A percentile compares a stretch with the other conserved stretches of the same genome.
These are phyloP conservation scores for Chrysemys picta DNA, from an alignment of 2,113 vertebrate species.

Conservation along the genomic window DNA sequence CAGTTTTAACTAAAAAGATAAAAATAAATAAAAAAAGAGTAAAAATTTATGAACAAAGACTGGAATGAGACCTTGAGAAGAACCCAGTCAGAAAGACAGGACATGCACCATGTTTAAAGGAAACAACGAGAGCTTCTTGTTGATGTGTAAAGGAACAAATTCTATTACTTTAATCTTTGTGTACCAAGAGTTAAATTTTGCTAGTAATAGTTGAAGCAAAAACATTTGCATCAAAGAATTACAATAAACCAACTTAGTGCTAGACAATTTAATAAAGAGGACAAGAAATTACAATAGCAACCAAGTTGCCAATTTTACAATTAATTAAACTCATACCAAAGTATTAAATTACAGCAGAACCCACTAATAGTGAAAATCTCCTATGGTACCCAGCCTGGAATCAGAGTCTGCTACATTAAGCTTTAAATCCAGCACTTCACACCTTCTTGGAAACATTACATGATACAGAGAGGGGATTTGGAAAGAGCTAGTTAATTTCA, in stretches of 20 bases:
- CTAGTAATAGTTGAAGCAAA: background rate
- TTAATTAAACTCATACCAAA: background rate
- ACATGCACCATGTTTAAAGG: background rate
- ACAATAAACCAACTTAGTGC: background rate
- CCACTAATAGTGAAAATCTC: background rate
- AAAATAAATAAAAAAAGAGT: background rate
- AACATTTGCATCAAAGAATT: background rate
- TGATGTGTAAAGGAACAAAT: background rate
- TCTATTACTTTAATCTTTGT: background rate
- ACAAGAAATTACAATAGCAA: background rate
- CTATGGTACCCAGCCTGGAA: background rate
- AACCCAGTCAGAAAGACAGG: background rate
- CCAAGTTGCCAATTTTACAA: background rate
- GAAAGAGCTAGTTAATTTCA: background rate
- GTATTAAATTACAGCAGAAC: background rate
- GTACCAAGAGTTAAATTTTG: background rate
- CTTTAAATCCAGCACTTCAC: background rate
- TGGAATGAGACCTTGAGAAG: background rate
- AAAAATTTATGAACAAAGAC: background rate
- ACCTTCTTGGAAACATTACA: background rate
- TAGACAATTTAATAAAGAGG: background rate
- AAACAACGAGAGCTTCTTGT: background rate
- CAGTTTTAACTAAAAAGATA: conserved; percentile 24
- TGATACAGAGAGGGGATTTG: background rate
- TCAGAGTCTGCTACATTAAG: background rate